Percentiles rank a stretch among this genome's conserved stretches.
Conservation (phyloP, 1,140 invertebrate genomes). For the Bombus ignitus region DNA sequence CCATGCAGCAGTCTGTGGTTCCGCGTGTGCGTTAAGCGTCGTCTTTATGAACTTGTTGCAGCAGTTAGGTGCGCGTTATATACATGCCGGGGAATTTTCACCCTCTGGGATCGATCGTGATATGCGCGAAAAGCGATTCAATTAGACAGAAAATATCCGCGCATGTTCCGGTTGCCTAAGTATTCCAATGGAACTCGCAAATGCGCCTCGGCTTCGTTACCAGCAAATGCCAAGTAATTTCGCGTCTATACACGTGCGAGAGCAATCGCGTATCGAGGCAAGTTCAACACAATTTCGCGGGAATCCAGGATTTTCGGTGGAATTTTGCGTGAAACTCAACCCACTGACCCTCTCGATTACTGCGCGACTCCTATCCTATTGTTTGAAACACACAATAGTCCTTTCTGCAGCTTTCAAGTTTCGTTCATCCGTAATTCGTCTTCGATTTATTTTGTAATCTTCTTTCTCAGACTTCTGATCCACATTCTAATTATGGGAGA, state of each 20-base stretch:
- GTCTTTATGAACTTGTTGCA: constrained; percentile 57
- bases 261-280: constrained; percentile 3
- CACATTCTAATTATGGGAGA: too few relatives aligned
- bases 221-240: constrained; percentile 6
- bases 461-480: too few relatives aligned
- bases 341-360: background rate
- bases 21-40: constrained; percentile 24
- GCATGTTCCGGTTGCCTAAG: background rate
- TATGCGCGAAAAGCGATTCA: constrained; percentile 36
- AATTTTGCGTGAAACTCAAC: background rate
- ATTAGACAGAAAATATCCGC: constrained; percentile 48
- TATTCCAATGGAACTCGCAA: constrained; percentile 2
- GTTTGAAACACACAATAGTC: too few relatives aligned
- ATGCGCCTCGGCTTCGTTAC: constrained; percentile 1
- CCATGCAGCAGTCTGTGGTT: background rate
- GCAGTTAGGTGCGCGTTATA: constrained; percentile 24
- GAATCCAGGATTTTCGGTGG: background rate
- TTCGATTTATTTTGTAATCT: too few relatives aligned
- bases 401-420: too few relatives aligned
- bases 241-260: background rate
- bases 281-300: background rate
- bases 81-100: constrained; percentile 34
- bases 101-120: constrained; percentile 10
- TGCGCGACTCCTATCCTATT: too few relatives aligned
- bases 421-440: too few relatives aligned